Percentiles rank a stretch among this genome's conserved stretches.
These are phyloP conservation scores for Chaenodraco wilsoni DNA, from an alignment of 2,797 vertebrate species.

Conservation along the genomic window DNA sequence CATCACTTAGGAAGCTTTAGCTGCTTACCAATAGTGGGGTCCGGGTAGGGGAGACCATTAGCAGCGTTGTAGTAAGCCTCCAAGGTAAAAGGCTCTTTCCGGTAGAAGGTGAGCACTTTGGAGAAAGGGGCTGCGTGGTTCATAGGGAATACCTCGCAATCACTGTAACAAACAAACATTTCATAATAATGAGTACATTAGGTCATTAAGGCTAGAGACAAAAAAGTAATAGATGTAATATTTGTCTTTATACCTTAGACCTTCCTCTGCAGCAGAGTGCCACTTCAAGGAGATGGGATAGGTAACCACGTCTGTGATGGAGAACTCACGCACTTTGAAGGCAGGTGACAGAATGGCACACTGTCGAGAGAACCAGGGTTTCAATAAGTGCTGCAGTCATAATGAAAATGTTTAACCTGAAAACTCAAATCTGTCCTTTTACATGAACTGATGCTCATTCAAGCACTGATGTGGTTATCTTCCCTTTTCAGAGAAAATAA, in stretches of 20 bases:
- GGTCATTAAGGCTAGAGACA: neutral
- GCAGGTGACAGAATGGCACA: conserved; percentile 98
- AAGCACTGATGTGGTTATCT: too few relatives aligned
- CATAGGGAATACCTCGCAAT: conserved; percentile 96
- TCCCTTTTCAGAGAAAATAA: too few relatives aligned
- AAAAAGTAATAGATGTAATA: neutral
- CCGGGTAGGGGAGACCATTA: conserved; percentile 93
- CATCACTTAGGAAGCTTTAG: neutral
- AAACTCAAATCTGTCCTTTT: neutral
- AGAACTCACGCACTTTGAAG: conserved; percentile 99
- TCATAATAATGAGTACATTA: neutral
- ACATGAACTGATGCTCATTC: neutral
- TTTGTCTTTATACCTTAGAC: conserved; percentile 84
- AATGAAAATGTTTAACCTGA: neutral
- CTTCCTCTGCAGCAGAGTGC: conserved; percentile 97
- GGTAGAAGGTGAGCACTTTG: conserved; percentile 97
- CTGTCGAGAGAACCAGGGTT: conserved; percentile 74
- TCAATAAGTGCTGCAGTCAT: neutral
- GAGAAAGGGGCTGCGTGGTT: conserved; percentile 97
- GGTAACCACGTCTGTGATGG: conserved; percentile 92
- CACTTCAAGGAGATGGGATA: conserved; percentile 96
- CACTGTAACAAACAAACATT: conserved; percentile 79
- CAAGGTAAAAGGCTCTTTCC: conserved; percentile 93
- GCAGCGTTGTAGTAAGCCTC: conserved; percentile 93
- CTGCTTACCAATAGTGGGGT: conserved; percentile 91